Conservation (phyloP, 2,888 invertebrate species). For the Brachypterus glaber region DNA sequence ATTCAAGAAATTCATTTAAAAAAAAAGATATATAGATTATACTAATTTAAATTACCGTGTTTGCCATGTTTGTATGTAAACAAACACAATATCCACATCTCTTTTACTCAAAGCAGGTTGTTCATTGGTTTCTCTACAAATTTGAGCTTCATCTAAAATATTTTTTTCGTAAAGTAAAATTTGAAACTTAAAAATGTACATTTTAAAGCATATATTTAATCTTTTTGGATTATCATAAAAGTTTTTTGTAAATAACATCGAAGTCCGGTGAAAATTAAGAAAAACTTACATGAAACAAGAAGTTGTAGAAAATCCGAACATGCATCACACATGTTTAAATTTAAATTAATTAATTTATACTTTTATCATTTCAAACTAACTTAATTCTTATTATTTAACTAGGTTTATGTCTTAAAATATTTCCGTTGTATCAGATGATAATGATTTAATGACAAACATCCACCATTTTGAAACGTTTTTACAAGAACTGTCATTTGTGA, state of each 20-base stretch:
- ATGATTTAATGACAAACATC: constrained; percentile 35
- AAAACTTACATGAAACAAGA: constrained; percentile 68
- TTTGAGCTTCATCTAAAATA: constrained; percentile 67
- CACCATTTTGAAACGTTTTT: constrained; percentile 35
- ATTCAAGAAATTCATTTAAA: constrained; percentile 17
- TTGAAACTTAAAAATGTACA: too few relatives aligned
- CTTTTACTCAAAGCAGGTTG: constrained; percentile 63
- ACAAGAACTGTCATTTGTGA: constrained; percentile 1
- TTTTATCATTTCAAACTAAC: constrained; percentile 22
- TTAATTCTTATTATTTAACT: constrained; percentile 14
- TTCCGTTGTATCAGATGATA: constrained; percentile 27
- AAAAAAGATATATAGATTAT: constrained; percentile 7
- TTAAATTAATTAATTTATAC: constrained; percentile 20
- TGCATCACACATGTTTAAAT: constrained; percentile 76
- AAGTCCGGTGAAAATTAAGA: constrained; percentile 2
- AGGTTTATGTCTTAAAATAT: constrained; percentile 14
- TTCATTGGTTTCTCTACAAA: constrained; percentile 68
- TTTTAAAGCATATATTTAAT: too few relatives aligned
- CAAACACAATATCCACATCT: constrained; percentile 74
- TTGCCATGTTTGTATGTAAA: constrained; percentile 83
- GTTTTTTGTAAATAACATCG: neutral
- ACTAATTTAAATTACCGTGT: constrained; percentile 53
- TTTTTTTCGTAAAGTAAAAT: too few relatives aligned
- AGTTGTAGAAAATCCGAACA: constrained; percentile 90
- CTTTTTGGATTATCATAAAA: too few relatives aligned